These are phyloP conservation scores for Hermetia illucens DNA, from an alignment of 1,140 invertebrate genomes.

Conservation along the genomic window DNA sequence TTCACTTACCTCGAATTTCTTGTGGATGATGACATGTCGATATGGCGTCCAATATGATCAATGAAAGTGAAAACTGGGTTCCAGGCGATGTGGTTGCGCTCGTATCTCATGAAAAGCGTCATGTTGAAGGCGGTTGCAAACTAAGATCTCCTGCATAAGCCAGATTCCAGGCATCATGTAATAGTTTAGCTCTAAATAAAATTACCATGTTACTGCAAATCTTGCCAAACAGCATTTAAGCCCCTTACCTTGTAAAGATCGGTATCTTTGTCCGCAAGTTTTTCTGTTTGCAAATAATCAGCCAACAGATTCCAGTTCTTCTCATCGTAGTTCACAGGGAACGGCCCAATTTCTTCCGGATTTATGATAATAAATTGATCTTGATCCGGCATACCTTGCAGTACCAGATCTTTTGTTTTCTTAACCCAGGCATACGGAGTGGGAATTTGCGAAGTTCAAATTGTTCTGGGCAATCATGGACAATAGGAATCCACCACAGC, in stretches of 20 bases:
- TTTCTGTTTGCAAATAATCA: slow-evolving; percentile 39
- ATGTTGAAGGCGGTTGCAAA: slow-evolving; percentile 54
- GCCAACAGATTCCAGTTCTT: slow-evolving; percentile 64
- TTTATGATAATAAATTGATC: slow-evolving; percentile 57
- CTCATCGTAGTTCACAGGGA: slow-evolving; percentile 66
- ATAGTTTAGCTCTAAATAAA: slow-evolving; percentile 44
- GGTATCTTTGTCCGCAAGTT: slow-evolving; percentile 43
- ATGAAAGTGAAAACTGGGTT: slow-evolving; percentile 64
- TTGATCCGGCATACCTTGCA: slow-evolving; percentile 35
- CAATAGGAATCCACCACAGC: slow-evolving; percentile 55
- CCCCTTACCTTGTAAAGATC: slow-evolving; percentile 37
- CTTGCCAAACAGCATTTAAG: background rate
- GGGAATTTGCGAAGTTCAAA: slow-evolving; percentile 38
- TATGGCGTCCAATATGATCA: slow-evolving; percentile 55
- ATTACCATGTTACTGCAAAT: background rate
- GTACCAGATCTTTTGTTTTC: slow-evolving; percentile 32
- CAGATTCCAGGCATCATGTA: slow-evolving; percentile 65
- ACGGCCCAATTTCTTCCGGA: slow-evolving; percentile 69
- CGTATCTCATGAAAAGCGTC: slow-evolving; percentile 54
- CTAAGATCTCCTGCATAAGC: slow-evolving; percentile 60
- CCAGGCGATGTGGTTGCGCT: slow-evolving; percentile 59
- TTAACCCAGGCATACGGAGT: slow-evolving; percentile 43
- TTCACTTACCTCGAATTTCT: slow-evolving; percentile 47
- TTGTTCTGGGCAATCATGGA: slow-evolving; percentile 38
- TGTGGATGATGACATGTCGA: slow-evolving; percentile 44